Evolutionary conservation across 2,888 invertebrate species (phyloP).

Genomic region (Chloroclysta siterata): DNA sequence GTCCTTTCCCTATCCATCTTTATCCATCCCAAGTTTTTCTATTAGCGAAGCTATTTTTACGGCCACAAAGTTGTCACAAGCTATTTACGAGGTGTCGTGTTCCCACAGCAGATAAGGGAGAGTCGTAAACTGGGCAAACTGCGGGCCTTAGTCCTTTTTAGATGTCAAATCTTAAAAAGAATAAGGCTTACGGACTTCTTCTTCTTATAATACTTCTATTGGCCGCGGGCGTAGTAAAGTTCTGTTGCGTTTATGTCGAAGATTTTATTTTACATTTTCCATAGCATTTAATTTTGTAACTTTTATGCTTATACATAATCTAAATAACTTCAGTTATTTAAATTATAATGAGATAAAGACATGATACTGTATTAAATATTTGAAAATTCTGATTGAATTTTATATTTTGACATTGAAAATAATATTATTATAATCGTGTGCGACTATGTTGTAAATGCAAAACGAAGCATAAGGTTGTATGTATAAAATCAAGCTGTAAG

Average conservation of each 20-base stretch:
- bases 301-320: too few relatives aligned
- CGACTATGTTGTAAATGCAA: too few relatives aligned
- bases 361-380: too few relatives aligned
- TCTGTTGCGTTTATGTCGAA: slow-evolving; percentile 6
- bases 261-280: background rate
- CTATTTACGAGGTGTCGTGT: slow-evolving; percentile 42
- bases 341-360: too few relatives aligned
- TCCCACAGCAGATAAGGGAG: slow-evolving; percentile 41
- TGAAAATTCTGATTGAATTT: too few relatives aligned
- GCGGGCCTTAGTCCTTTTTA: slow-evolving; percentile 24
- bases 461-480: too few relatives aligned
- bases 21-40: slow-evolving; percentile 3
- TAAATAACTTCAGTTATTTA: too few relatives aligned
- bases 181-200: too few relatives aligned
- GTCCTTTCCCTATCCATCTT: background rate
- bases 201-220: slow-evolving; percentile 14
- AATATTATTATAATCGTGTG: too few relatives aligned
- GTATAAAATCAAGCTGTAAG: too few relatives aligned
- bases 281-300: background rate
- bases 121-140: slow-evolving; percentile 36
- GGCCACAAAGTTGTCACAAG: slow-evolving; percentile 37
- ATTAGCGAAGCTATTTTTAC: slow-evolving; percentile 24
- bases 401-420: too few relatives aligned
- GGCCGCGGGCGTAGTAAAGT: slow-evolving; percentile 19
- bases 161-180: slow-evolving; percentile 4